phyloP scores from a whole-genome alignment of 1,140 invertebrate species.

The Eufriesea mexicana region DNA sequence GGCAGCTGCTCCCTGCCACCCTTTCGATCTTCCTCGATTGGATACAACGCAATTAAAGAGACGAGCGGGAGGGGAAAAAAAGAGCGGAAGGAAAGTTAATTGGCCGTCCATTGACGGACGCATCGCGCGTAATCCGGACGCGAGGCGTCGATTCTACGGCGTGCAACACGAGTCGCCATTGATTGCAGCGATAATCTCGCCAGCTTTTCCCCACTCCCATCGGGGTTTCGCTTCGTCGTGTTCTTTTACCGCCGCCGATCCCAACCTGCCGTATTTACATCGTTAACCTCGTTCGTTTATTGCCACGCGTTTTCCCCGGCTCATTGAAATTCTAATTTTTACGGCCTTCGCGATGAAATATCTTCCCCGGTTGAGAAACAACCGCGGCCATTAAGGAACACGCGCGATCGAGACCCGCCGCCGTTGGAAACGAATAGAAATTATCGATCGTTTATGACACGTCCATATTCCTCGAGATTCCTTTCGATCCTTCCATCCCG shows the following conservation, averaged over 20 bases:
- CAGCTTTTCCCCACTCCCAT: neutral
- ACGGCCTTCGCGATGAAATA: conserved; percentile 9
- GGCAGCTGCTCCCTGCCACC: conserved; percentile 62
- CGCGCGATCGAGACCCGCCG: neutral
- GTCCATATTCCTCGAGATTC: neutral
- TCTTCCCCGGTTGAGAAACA: conserved; percentile 31
- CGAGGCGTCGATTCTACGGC: conserved; percentile 47
- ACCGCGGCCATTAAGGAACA: conserved; percentile 10
- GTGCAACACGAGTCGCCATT: conserved; percentile 54
- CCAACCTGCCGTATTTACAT: neutral
- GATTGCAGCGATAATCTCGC: conserved; percentile 61
- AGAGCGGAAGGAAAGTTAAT: conserved; percentile 71
- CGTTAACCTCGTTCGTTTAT: conserved; percentile 37
- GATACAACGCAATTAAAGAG: conserved; percentile 63
- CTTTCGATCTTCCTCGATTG: conserved; percentile 75
- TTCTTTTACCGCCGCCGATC: neutral
- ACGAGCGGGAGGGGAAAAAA: conserved; percentile 48
- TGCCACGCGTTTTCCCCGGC: conserved; percentile 7
- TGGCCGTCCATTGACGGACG: conserved; percentile 73
- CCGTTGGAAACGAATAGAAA: neutral
- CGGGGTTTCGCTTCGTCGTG: neutral
- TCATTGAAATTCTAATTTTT: conserved; percentile 47
- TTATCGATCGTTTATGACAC: neutral
- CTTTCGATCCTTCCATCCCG: neutral
- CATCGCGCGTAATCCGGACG: conserved; percentile 74